Evolutionary conservation across 2,888 invertebrate genomes (phyloP), one percentile per base, ranked within the genome.

Genomic region (Pristionchus mayeri): DNA sequence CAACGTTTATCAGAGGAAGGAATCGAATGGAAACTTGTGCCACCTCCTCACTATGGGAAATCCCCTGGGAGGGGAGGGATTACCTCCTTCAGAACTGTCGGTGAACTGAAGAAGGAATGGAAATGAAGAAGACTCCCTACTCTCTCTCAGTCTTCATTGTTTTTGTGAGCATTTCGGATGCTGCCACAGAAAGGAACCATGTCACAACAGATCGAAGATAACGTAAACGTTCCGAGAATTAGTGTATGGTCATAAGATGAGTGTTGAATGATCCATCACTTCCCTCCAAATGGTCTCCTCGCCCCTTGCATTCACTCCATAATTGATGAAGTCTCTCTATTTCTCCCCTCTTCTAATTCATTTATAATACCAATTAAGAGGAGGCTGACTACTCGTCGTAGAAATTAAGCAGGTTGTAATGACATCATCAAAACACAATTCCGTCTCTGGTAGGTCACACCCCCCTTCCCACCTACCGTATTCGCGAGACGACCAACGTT

Each of bases 331-430:
- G 60, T 63, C 60, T 63, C 34, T 27, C 60, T 30, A 30, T 34
- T 63, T 63, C 34, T 63, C 60, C 60, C 34, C 60, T 63, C 60
- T 63, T 63, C 54, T 30, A 27, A 63, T 63, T 63, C 60, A 63
- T 63, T 63, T 63, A 63, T 63, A 63, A 63, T 63, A 63, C 60
- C 60, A 63, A 63, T 63, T 63, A 63, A 63, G 60, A 63, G 27
- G 34, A 30, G 60, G 30, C 27, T 27, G n/a, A n/a, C n/a, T n/a
- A 60, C 30, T 3, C n/a, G n/a, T 18, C 30, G 24, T 4, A 54
- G 54, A 54, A 54, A 54, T n/a, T n/a, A 54, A 54, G n/a, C 21
- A 9, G 21, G n/a, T 54, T n/a, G 24, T 54, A 24, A 54, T 24
- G 54, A 54, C 24, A 52, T 16, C 6, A 52, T 52, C 9, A 16